Base-by-base conservation (phyloP, 2,888 invertebrate genomes). In the Sesia bembeciformis region DNA sequence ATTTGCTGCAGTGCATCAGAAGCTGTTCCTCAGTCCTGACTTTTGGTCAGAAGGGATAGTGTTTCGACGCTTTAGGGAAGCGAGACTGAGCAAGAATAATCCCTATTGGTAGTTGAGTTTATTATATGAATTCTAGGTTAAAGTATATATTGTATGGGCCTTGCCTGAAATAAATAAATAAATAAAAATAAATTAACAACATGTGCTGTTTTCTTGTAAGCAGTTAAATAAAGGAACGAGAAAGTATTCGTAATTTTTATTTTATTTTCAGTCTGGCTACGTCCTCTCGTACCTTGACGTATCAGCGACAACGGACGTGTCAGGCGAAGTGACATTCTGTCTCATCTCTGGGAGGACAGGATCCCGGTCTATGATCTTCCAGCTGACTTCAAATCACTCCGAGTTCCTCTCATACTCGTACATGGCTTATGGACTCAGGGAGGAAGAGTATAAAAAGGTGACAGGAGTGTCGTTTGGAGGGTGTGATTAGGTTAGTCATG, bases 401-500 rank as follows among this genome's bases (percentile, higher is more conserved):
- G 88, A 89, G 63, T 89, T 86, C 70, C 68, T 89, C 4, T 62
- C 76, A 0, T 89, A 78, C 72, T 73, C 73, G 43, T 89, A 84
- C 65, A 56, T 82, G 54, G 72, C 80, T 0, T 87, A 85, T 57
- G 88, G 88, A 5, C 83, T 89, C 52, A 65, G 68, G 53, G 88
- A 85, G 43, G 81, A 80, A 23, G 78, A 87, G 52, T 89, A 85
- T 59, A 76, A 76, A 78, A 88, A 89, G 87, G 88, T 88, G 78
- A 84, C 66, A 39, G 62, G 68, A 55, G 70, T 70, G 52, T 71
- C 76, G 60, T 62, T 62, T 62, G 60, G 61, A 5, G 56, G 54
- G 58, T 52, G 52, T 52, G 39, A 53, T 58, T 81, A 77, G 79
- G 78, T 81, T 68, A 71, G 73, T 76, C 62, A 4, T 49, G 38